Conservation (phyloP, 2,113 vertebrate species). For the Cololabis saira region DNA sequence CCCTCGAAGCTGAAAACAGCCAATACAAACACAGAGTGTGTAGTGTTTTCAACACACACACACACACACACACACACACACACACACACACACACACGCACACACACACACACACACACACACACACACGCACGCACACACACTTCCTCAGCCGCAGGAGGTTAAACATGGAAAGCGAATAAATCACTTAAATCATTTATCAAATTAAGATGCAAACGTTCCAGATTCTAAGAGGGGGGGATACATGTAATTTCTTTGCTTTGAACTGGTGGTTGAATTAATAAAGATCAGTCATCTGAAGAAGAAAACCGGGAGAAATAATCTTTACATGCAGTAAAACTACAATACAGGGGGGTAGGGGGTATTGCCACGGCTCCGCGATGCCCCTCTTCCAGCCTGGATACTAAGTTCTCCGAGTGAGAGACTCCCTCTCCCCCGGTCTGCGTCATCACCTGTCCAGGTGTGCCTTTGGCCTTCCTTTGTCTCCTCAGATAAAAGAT, state of each 20-base stretch:
- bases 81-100: no score
- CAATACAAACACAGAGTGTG: constrained; percentile 7
- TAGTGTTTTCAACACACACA: neutral
- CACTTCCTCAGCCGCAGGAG: neutral
- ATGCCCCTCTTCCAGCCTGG: neutral
- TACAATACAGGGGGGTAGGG: no score
- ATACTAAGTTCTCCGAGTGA: constrained; percentile 5
- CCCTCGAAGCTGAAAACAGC: neutral
- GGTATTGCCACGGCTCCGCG: no score
- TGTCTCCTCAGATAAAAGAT: constrained; percentile 26
- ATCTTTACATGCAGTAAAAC: no score
- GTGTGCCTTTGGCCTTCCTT: constrained; percentile 44
- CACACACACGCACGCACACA: neutral
- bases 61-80: no score
- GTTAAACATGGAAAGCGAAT: neutral
- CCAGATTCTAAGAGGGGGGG: neutral
- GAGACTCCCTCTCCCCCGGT: constrained; percentile 4
- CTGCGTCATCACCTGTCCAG: constrained; percentile 56
- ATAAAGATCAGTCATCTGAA: neutral
- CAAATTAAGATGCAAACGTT: neutral
- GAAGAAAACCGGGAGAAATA: neutral
- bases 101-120: no score
- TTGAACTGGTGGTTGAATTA: neutral
- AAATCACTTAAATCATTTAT: neutral
- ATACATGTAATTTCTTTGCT: constrained; percentile 1